A percentile compares a stretch with the other conserved stretches of the same genome.
These are phyloP conservation scores for Chelonoidis abingdonii DNA, from an alignment of 2,113 vertebrate species.

Conservation along the genomic window DNA sequence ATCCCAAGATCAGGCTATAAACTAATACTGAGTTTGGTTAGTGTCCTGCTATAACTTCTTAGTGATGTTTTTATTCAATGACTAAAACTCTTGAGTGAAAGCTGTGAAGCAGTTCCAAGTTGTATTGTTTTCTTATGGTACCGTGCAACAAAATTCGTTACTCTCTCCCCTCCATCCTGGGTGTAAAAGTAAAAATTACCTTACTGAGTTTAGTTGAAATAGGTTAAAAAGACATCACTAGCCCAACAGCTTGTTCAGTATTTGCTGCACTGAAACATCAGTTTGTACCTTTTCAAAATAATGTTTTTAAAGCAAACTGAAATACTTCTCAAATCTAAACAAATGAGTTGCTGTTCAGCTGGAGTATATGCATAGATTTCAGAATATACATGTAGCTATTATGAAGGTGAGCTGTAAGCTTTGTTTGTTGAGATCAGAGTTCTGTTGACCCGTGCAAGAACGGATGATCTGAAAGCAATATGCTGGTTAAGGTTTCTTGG, in stretches of 20 bases:
- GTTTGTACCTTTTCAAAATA: slow-evolving; percentile 7
- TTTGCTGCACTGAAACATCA: background rate
- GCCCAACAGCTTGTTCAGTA: background rate
- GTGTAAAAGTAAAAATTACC: background rate
- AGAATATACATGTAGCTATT: background rate
- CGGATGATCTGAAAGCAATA: background rate
- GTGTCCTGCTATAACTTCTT: background rate
- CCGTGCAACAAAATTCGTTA: background rate
- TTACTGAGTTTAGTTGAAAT: background rate
- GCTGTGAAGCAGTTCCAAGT: background rate
- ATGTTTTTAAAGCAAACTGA: background rate
- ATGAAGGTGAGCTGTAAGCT: slow-evolving; percentile 9
- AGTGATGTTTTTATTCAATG: background rate
- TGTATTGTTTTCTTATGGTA: background rate
- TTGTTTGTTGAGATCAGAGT: background rate
- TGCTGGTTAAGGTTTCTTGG: background rate
- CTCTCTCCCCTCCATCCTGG: background rate
- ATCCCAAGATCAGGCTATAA: background rate
- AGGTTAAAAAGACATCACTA: background rate
- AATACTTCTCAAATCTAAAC: background rate
- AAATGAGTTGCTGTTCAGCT: slow-evolving; percentile 12
- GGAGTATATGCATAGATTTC: background rate
- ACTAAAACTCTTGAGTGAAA: background rate
- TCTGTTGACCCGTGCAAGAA: background rate
- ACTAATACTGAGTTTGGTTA: background rate